A percentile compares a stretch with the other conserved stretches of the same genome.
These are phyloP conservation scores for Lutraria rhynchaena DNA, from an alignment of 1,140 invertebrate species.

Conservation along the genomic window DNA sequence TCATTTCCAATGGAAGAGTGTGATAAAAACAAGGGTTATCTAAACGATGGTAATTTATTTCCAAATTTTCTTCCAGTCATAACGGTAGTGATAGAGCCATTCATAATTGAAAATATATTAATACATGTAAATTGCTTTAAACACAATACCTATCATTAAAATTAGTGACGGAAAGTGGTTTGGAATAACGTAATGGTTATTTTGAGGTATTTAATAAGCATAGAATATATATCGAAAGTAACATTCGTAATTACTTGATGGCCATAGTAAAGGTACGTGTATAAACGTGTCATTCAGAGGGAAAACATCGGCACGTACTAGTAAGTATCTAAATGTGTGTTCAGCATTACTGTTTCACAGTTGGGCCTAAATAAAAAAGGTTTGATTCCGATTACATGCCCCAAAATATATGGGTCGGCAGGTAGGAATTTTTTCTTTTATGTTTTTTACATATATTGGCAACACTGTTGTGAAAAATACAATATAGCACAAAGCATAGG, in stretches of 20 bases:
- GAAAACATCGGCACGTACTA: not conserved
- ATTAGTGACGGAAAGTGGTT: not conserved
- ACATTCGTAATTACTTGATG: not conserved
- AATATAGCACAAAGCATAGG: too few relatives aligned
- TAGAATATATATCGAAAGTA: not conserved
- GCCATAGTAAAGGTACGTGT: too few relatives aligned
- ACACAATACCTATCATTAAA: not conserved
- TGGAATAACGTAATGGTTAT: not conserved
- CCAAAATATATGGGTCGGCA: too few relatives aligned
- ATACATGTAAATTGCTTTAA: not conserved
- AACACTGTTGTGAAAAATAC: too few relatives aligned
- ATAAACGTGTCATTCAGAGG: too few relatives aligned
- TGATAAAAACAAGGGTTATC: slow-evolving; percentile 4
- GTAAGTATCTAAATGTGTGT: not conserved
- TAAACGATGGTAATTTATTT: not conserved
- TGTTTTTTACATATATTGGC: too few relatives aligned
- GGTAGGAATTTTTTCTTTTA: too few relatives aligned
- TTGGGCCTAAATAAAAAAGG: too few relatives aligned
- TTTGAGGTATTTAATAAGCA: not conserved
- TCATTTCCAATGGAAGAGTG: not conserved
- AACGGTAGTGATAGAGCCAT: not conserved
- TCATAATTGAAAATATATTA: not conserved
- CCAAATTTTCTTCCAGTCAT: not conserved
- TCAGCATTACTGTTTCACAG: not conserved
- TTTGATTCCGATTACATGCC: too few relatives aligned